Evolutionary conservation across 2,113 vertebrate genomes (phyloP), one percentile per base, ranked within the genome.

Genomic region (Silurus asotus): DNA sequence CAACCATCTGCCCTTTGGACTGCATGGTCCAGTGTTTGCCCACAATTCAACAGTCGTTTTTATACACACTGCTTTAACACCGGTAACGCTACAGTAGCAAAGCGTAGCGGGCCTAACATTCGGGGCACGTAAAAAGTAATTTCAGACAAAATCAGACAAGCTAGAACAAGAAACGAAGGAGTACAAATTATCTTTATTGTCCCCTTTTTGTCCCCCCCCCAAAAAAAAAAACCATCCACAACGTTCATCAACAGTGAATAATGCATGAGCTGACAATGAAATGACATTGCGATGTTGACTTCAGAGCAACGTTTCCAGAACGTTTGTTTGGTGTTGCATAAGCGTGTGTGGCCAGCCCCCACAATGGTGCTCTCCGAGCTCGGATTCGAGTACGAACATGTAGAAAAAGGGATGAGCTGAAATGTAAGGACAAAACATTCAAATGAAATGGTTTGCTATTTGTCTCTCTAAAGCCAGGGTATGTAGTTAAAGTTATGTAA

Each of bases 131-230:
- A 11, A 55, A 55, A 25, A 28, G 17, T 37, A 5, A 20, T 78
- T 90, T 83, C 19, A 5, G 3, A 84, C 72, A 55, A 37, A 82
- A 67, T 7, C 65, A 90, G 55, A 87, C 69, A 84, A 70, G 45
- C 25, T 37, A 75, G 19, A 17, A 64, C 62, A 64, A 81, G 20
- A 14, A 25, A 37, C 59, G 77, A 20, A 80, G 78, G 37, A 65
- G n/a, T 92, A 93, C 87, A 90, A 91, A 92, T 91, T 14, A 0
- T 8, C 88, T 95, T 95, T 94, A 95, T 94, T 95, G 86, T 91
- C 76, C 51, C 59, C 25, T 81, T 86, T 81, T 84, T 20, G 17
- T 69, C 59, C 17, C 86, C 90, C 90, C 37, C 37, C 37, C 37
- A 37, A 37, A 37, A 37, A 37, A 37, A 92, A 89, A 91, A 67